phyloP scores from a whole-genome alignment of 2,113 vertebrate species.

The Bos indicus region DNA sequence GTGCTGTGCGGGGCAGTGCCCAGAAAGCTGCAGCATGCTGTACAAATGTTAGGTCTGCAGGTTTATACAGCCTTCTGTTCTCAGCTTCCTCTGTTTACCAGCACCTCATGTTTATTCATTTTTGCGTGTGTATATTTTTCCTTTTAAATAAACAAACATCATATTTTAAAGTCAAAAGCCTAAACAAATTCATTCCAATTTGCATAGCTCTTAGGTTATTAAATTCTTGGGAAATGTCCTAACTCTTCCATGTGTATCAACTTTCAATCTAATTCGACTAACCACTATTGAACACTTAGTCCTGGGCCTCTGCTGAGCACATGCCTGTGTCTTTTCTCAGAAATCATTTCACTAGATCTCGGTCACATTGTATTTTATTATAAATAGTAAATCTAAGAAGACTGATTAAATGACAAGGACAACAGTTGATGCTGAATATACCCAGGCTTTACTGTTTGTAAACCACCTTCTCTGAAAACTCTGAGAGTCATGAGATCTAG shows the following conservation, averaged over 20 bases:
- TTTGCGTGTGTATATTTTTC: constrained; percentile 24
- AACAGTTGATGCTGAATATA: not conserved
- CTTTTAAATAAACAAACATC: constrained; percentile 42
- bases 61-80: not conserved
- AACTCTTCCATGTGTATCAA: not conserved
- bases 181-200: constrained; percentile 42
- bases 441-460: not conserved
- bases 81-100: not conserved
- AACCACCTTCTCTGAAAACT: not conserved
- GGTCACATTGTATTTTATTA: not conserved
- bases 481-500: not conserved
- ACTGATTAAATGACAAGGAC: not conserved
- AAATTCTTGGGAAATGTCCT: not conserved
- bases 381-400: not conserved
- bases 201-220: constrained; percentile 33
- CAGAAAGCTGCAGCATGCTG: not conserved
- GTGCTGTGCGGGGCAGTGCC: not conserved
- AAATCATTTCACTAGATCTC: not conserved
- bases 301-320: not conserved
- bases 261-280: constrained; percentile 30
- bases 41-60: not conserved
- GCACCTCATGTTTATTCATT: constrained; percentile 29
- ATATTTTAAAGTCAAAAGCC: constrained; percentile 47
- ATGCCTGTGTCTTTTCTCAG: not conserved
- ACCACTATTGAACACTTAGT: not conserved